Evolutionary conservation across 2,113 vertebrate genomes (phyloP).

Genomic region (Notarius quadriscutis): DNA sequence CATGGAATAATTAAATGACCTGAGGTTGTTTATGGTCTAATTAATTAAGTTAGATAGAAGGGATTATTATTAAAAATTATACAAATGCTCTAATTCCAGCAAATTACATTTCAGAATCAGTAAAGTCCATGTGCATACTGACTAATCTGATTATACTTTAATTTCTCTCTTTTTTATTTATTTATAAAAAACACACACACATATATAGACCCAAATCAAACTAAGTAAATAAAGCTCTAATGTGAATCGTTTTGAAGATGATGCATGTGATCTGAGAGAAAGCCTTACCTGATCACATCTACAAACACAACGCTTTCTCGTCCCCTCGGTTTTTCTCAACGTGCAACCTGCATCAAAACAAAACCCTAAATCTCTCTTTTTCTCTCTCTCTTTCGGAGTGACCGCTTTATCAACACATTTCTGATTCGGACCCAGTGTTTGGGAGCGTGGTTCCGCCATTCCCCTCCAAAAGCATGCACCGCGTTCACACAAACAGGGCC

Average conservation of each 20-base stretch:
- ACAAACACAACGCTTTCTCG: neutral
- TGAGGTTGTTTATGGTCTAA: neutral
- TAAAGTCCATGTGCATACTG: neutral
- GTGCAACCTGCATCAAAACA: neutral
- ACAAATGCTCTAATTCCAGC: neutral
- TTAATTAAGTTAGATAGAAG: neutral
- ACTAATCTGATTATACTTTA: neutral
- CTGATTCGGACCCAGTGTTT: neutral
- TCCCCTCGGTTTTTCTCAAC: neutral
- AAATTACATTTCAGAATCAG: neutral
- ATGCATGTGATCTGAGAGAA: neutral
- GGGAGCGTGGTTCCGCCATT: constrained; percentile 70
- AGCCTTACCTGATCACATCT: constrained; percentile 11
- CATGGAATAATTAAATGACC: neutral
- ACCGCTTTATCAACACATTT: neutral
- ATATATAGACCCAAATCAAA: too few relatives aligned
- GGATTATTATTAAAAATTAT: too few relatives aligned
- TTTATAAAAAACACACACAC: too few relatives aligned
- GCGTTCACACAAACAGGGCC: constrained; percentile 57
- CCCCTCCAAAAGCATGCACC: constrained; percentile 73
- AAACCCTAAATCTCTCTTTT: neutral
- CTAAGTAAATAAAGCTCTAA: too few relatives aligned
- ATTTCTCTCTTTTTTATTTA: too few relatives aligned
- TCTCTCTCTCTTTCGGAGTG: neutral
- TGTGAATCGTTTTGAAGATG: too few relatives aligned